These are phyloP conservation scores for Pongo pygmaeus DNA, from an alignment of 2,113 vertebrate species.

Conservation along the genomic window DNA sequence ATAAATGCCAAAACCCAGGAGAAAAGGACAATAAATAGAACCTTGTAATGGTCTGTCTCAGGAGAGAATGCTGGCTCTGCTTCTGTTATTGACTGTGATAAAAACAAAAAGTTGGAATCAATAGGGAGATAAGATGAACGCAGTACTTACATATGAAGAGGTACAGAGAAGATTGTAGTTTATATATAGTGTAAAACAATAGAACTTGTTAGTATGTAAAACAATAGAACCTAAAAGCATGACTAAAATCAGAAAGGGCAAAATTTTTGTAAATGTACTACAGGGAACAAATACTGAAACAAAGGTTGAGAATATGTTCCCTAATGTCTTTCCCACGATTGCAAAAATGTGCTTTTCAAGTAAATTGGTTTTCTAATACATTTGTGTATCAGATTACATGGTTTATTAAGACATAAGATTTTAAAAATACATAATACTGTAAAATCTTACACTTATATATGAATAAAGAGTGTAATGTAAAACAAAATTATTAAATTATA, in stretches of 20 bases:
- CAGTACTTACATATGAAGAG: background rate
- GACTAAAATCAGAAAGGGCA: background rate
- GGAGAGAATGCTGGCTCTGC: background rate
- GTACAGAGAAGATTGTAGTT: background rate
- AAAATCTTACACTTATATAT: background rate
- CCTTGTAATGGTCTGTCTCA: background rate
- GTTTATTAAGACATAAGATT: background rate
- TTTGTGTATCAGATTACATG: background rate
- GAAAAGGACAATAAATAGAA: slow-evolving; percentile 54
- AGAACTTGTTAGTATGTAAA: background rate
- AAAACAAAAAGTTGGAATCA: slow-evolving; percentile 4
- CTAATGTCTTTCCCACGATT: background rate
- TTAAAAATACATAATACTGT: background rate
- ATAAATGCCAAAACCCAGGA: slow-evolving; percentile 26
- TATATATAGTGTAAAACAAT: background rate
- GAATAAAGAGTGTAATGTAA: background rate
- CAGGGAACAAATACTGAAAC: background rate
- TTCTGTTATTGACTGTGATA: background rate
- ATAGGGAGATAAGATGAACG: background rate
- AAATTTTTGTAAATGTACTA: background rate
- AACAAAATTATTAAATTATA: background rate
- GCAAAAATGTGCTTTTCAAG: background rate
- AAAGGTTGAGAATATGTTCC: background rate
- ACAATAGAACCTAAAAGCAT: background rate
- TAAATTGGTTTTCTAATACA: background rate